These are phyloP conservation scores for Pandemis cinnamomeana DNA, from an alignment of 2,888 invertebrate species.

Conservation along the genomic window DNA sequence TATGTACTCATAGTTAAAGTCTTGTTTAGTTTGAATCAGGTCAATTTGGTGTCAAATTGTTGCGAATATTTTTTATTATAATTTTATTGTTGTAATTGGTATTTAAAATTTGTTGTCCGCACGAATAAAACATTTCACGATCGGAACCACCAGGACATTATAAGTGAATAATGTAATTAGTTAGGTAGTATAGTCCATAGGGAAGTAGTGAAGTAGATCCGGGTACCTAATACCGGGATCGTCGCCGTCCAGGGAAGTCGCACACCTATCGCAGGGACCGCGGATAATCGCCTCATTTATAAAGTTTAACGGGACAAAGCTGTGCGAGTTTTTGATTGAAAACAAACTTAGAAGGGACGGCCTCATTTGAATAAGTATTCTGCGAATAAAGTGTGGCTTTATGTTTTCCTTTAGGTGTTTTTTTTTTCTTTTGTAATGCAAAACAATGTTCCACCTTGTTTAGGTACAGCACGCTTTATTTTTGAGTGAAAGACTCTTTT, in stretches of 20 bases:
- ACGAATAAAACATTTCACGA: neutral
- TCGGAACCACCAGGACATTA: too few relatives aligned
- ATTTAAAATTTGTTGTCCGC: neutral
- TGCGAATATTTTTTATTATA: too few relatives aligned
- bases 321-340: slow-evolving; percentile 84
- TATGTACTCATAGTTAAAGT: too few relatives aligned
- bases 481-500: slow-evolving; percentile 85
- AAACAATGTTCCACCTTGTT: slow-evolving; percentile 85
- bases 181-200: too few relatives aligned
- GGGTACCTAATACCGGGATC: slow-evolving; percentile 31
- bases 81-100: too few relatives aligned
- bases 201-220: neutral
- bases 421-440: slow-evolving; percentile 83
- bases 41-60: too few relatives aligned
- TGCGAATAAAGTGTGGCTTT: slow-evolving; percentile 85
- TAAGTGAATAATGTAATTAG: too few relatives aligned
- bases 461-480: slow-evolving; percentile 84
- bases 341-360: slow-evolving; percentile 85
- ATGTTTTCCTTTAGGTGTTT: slow-evolving; percentile 85
- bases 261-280: slow-evolving; percentile 72
- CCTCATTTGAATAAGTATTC: slow-evolving; percentile 85
- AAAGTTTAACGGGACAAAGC: slow-evolving; percentile 84
- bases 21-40: too few relatives aligned
- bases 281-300: slow-evolving; percentile 85
- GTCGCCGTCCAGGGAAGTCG: slow-evolving; percentile 42